Conservation (phyloP, 2,888 invertebrate genomes). For the Folsomia manolachei region DNA sequence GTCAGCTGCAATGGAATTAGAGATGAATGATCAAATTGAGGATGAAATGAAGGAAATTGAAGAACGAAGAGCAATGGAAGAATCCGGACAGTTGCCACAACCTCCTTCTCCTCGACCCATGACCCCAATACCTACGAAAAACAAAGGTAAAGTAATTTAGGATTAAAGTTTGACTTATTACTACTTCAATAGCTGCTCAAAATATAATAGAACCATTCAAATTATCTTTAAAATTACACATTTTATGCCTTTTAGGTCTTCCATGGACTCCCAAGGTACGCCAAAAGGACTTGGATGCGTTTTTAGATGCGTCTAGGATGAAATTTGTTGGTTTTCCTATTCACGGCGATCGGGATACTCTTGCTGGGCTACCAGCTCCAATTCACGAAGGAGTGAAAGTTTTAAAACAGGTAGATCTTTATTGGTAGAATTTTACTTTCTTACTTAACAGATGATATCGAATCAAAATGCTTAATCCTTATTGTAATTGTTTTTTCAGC, state of each 20-base stretch:
- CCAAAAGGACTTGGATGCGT: constrained; percentile 87
- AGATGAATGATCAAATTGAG: constrained; percentile 60
- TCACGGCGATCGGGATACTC: constrained; percentile 73
- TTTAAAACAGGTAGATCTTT: constrained; percentile 64
- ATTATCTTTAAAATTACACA: too few species aligned
- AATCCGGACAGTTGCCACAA: constrained; percentile 55
- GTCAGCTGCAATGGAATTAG: constrained; percentile 70
- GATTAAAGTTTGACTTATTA: too few species aligned
- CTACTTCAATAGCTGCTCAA: too few species aligned
- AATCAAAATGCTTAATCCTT: too few species aligned
- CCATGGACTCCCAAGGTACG: constrained; percentile 97
- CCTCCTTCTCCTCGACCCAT: constrained; percentile 60
- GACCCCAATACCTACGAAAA: constrained; percentile 56
- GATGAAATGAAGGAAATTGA: constrained; percentile 55
- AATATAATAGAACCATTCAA: too few species aligned
- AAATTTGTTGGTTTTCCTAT: constrained; percentile 96
- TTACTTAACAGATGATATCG: too few species aligned
- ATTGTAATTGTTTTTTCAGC: constrained; percentile 65
- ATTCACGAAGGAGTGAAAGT: constrained; percentile 95
- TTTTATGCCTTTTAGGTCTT: constrained; percentile 64
- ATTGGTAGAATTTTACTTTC: too few species aligned
- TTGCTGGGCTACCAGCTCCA: constrained; percentile 93
- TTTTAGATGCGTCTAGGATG: constrained; percentile 81
- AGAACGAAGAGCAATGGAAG: constrained; percentile 55
- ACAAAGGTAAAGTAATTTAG: too few species aligned